Base-by-base conservation (phyloP, 1,140 invertebrate genomes). In the Cotesia vestalis region DNA sequence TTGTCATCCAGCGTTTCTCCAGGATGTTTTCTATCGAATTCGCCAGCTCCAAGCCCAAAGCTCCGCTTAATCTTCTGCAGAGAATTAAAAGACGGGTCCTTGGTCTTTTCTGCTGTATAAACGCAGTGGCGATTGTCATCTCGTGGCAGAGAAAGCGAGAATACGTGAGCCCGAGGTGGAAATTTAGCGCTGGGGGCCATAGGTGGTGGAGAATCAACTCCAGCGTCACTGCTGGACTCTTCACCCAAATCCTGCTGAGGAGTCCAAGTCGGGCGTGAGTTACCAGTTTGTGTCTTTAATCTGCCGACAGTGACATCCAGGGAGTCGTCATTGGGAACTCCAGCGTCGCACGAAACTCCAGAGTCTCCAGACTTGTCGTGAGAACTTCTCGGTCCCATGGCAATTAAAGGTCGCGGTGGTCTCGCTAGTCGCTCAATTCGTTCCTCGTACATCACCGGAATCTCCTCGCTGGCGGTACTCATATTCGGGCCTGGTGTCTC, bases 301-400 rank as follows among this genome's bases (percentile, higher is more conserved):
- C 81, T 53, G 57, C 79, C 77, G 52, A 79, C 78, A 51, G 77
- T 81, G 0, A 79, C 76, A 35, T 85, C 83, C 20, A 82, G 62
- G 1, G 81, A 82, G 36, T 85, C 84, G 4, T 85, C 84, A 55
- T 85, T 85, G 1, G 57, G 72, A 5, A 89, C 89, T 69, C 90
- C 89, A 4, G 89, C 89, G 81, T 94, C 93, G 2, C 91, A 93
- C 1, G 93, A 94, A 73, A 94, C 94, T 0, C 93, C 93, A 0
- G 92, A 94, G 82, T 95, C 93, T 0, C 92, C 93, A 1, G 92
- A 93, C 79, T 92, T 92, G 78, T 94, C 92, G 53, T 87, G 85
- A 40, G 80, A 85, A 53, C 83, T 86, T 4, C 86, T 76, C 3
- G 80, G 84, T 6, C 83, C 84, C 3, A 83, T 69, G 17, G 78